A percentile compares a stretch with the other conserved stretches of the same genome.
These are phyloP conservation scores for Gasteruption jaculator DNA, from an alignment of 2,888 invertebrate species.

Conservation along the genomic window DNA sequence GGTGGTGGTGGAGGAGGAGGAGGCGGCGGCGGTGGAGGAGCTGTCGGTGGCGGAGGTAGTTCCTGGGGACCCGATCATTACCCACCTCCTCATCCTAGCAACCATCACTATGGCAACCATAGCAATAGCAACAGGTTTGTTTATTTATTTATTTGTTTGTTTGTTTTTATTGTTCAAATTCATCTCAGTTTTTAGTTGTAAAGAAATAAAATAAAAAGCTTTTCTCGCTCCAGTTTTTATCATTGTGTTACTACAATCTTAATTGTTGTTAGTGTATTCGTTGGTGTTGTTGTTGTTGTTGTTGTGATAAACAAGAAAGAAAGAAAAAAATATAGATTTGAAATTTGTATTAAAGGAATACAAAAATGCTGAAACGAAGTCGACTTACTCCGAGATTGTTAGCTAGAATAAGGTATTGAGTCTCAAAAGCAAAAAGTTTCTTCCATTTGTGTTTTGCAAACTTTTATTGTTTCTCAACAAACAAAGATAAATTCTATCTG, in stretches of 20 bases:
- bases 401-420: conserved; percentile 38
- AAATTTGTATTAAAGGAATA: conserved; percentile 6
- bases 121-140: conserved; percentile 43
- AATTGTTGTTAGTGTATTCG: too few species aligned
- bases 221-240: too few species aligned
- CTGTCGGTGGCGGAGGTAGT: conserved; percentile 26
- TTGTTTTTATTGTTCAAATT: conserved; percentile 12
- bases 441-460: too few species aligned
- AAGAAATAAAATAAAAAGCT: too few species aligned
- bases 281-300: too few species aligned
- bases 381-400: conserved; percentile 42
- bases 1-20: too few species aligned
- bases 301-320: too few species aligned
- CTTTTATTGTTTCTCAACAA: too few species aligned
- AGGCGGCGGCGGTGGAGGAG: conserved; percentile 23
- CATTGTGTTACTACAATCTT: too few species aligned
- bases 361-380: conserved; percentile 33
- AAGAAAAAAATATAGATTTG: too few species aligned
- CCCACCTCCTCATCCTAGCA: conserved; percentile 57
- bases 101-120: conserved; percentile 61
- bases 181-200: conserved; percentile 5
- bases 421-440: not conserved
- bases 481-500: too few species aligned
- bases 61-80: conserved; percentile 44
- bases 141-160: conserved; percentile 18